Base-by-base conservation (phyloP, 2,113 vertebrate species). In the Mobula hypostoma region DNA sequence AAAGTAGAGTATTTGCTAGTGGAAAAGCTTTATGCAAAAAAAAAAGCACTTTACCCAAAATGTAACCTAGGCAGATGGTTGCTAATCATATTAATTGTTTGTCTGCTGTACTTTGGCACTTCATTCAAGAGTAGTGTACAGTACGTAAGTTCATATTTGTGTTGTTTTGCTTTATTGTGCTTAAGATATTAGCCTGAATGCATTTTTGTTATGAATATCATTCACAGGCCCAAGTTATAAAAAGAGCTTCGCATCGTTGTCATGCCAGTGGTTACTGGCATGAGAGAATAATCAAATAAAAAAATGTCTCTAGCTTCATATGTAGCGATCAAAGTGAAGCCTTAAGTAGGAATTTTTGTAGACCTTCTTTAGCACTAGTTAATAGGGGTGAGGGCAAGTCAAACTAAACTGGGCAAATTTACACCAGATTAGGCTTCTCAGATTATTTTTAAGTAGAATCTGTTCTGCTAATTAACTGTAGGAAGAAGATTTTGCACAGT, bases 21-120 rank as follows among this genome's bases (percentile, higher is more conserved):
- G 19, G 32, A n/a, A 70, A n/a, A 40, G 36, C 63, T 92, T 70
- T 15, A 92, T 72, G 88, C 88, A 63, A 92, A 92, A 92, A 63
- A 92, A 92, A 92, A 92, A 92, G 63, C 66, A 68, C 68, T 40
- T 32, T 40, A 63, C 17, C 88, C 88, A 72, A 92, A 92, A 92
- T 68, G 63, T 32, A 68, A 91, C n/a, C n/a, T 17, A 17, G 48
- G 48, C 48, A 48, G 48, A 48, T 48, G 48, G 48, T 48, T 48
- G 48, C 3, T 48, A 48, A 48, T 48, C 48, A 48, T 48, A 48
- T 48, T 48, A 48, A 4, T 48, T 48, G 48, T 48, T 48, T 2
- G 48, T 48, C 48, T 48, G 48, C 48, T 48, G 48, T 48, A 48
- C 48, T 48, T 48, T 48, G 48, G 48, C 48, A 48, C 48, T 48